A percentile compares a stretch with the other conserved stretches of the same genome.
Evolutionary conservation across 2,113 vertebrate species (phyloP).

Genomic region (Podarcis muralis): DNA sequence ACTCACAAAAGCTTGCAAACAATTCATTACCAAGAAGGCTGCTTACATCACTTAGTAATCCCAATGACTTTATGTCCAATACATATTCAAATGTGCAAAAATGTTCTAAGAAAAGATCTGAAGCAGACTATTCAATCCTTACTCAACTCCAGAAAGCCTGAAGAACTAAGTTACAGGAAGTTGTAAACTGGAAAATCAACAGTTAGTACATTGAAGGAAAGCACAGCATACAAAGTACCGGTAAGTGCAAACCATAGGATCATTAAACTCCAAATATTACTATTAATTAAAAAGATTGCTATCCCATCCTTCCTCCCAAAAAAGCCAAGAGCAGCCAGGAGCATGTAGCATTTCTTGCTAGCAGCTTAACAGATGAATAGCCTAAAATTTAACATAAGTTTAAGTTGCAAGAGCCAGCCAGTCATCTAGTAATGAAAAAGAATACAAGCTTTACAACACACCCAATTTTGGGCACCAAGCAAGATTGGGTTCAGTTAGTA

Average conservation of each 20-base stretch:
- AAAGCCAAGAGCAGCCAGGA: too few species aligned
- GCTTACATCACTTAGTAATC: not conserved
- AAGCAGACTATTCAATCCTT: accelerated
- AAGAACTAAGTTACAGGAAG: not conserved
- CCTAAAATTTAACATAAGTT: too few species aligned
- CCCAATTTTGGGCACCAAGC: too few species aligned
- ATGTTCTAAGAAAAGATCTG: accelerated
- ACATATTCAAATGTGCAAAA: not conserved
- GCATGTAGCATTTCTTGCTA: too few species aligned
- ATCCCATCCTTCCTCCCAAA: too few species aligned
- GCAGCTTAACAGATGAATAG: too few species aligned
- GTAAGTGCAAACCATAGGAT: not conserved
- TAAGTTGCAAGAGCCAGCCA: too few species aligned
- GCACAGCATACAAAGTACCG: not conserved
- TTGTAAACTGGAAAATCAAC: conserved; percentile 2
- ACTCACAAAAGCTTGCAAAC: conserved; percentile 15
- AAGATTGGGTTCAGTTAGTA: too few species aligned
- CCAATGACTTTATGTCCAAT: not conserved
- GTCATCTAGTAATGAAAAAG: too few species aligned
- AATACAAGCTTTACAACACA: too few species aligned
- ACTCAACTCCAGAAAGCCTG: not conserved
- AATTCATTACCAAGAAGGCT: not conserved
- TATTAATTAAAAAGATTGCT: too few species aligned
- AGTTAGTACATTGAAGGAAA: not conserved
- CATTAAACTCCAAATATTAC: not conserved